These are phyloP conservation scores for Pollimyrus isidori DNA, from an alignment of 2,113 vertebrate species.

Conservation along the genomic window DNA sequence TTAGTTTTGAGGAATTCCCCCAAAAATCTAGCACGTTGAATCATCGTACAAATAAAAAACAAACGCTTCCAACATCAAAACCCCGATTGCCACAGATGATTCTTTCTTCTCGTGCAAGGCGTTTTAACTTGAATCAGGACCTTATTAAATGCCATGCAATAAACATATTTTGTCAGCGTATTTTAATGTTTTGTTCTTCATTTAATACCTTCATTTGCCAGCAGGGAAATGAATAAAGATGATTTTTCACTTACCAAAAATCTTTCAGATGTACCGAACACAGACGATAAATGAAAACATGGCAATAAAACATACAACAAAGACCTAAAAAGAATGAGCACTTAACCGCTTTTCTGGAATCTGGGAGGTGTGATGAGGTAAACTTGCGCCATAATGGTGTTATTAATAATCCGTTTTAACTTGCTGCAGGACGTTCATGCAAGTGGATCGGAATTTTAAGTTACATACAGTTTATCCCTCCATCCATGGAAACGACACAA, in stretches of 20 bases:
- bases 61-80: not conserved
- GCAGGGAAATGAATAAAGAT: not conserved
- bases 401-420: not conserved
- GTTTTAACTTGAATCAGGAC: not conserved
- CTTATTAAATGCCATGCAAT: not conserved
- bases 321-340: not conserved
- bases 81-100: not conserved
- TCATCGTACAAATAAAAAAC: not conserved
- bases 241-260: not conserved
- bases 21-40: not conserved
- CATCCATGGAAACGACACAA: conserved; percentile 29
- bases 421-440: not conserved
- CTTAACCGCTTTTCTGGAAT: not conserved
- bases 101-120: not conserved
- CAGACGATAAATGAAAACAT: not conserved
- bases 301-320: not conserved
- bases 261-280: not conserved
- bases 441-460: not conserved
- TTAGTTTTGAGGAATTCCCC: not conserved
- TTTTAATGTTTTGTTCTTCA: not conserved
- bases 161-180: not conserved
- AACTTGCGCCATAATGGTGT: not conserved
- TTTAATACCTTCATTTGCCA: not conserved
- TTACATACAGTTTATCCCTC: not conserved
- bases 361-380: not conserved